Base-by-base conservation (phyloP, 2,797 vertebrate species). In the Enteromius anoplus region DNA sequence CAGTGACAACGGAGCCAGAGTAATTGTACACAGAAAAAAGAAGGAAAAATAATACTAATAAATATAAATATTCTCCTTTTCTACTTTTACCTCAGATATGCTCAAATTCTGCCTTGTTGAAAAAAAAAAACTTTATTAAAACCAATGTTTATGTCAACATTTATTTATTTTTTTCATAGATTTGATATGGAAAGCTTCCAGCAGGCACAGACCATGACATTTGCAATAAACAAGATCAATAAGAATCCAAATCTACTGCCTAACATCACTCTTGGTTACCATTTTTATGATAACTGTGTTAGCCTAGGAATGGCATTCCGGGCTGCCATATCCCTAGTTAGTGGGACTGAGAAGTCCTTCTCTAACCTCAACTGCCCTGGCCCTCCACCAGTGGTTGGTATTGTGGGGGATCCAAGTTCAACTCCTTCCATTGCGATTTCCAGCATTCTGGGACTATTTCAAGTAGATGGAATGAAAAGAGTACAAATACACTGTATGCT, bases 231-330 rank as follows among this genome's bases (percentile, higher is more conserved):
- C 29, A 91, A 94, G 84, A 93, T 94, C 72, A 95, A 95, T 89
- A 92, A 75, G 49, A 92, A 91, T 85, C 58, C 88, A 0, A 73
- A 88, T 11, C 72, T 95, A 32, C 87, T 95, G 2, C 92, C 93
- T 3, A 93, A 94, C 68, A 75, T 94, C 75, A 94, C 90, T 32
- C 89, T 95, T 29, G 93, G 94, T 80, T 95, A 93, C 75, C 89
- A 88, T 82, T 85, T 95, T 12, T 95, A 91, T 85, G 93, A 95
- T 58, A 94, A 93, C 88, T 95, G 94, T 75, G 90, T 88, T 29
- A 90, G 90, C 66, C 90, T 93, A 49, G 86, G 86, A 0, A 88
- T 91, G 76, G 92, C 92, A 62, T 91, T 95, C 85, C 90, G 93
- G 26, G 93, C 92, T 32, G 89, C 90, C 5, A 91, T 92, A 53